These are phyloP conservation scores for Drosophila ironensis DNA, from an alignment of 1,140 invertebrate genomes.

Conservation along the genomic window DNA sequence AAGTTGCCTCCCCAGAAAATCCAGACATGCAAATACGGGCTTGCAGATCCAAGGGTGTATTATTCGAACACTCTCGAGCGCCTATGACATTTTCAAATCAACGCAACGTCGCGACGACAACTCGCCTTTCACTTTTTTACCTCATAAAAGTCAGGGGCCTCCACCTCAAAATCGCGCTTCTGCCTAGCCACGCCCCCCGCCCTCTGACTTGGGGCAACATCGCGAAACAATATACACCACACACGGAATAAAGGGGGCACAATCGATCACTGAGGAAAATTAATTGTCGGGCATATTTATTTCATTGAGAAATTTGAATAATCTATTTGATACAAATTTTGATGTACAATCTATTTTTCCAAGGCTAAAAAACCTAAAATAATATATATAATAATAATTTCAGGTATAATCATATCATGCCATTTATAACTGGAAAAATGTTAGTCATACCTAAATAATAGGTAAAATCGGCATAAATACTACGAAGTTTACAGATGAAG, in stretches of 20 bases:
- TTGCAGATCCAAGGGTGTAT: slow-evolving; percentile 2
- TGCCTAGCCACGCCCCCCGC: slow-evolving; percentile 1
- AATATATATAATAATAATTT: too few species aligned
- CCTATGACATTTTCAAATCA: slow-evolving; percentile 68
- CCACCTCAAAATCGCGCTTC: slow-evolving; percentile 33
- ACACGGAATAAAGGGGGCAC: background rate
- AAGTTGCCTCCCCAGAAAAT: slow-evolving; percentile 34
- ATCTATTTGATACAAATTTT: too few species aligned
- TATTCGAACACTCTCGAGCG: slow-evolving; percentile 12
- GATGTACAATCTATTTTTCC: too few species aligned
- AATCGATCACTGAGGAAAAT: background rate
- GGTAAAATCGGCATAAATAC: too few species aligned
- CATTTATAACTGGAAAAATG: too few species aligned
- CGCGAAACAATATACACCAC: slow-evolving; percentile 57
- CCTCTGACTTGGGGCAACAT: background rate
- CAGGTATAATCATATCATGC: too few species aligned
- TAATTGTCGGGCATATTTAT: background rate
- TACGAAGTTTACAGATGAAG: too few species aligned
- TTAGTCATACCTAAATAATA: too few species aligned
- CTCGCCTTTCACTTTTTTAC: slow-evolving; percentile 68
- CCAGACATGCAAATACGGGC: slow-evolving; percentile 28
- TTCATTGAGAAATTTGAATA: background rate
- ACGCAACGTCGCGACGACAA: slow-evolving; percentile 43
- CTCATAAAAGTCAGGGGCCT: slow-evolving; percentile 36
- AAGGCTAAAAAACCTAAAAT: too few species aligned